Percentiles rank a stretch among this genome's conserved stretches.
These are phyloP conservation scores for Papilio elwesi DNA, from an alignment of 2,888 invertebrate species.

Conservation along the genomic window DNA sequence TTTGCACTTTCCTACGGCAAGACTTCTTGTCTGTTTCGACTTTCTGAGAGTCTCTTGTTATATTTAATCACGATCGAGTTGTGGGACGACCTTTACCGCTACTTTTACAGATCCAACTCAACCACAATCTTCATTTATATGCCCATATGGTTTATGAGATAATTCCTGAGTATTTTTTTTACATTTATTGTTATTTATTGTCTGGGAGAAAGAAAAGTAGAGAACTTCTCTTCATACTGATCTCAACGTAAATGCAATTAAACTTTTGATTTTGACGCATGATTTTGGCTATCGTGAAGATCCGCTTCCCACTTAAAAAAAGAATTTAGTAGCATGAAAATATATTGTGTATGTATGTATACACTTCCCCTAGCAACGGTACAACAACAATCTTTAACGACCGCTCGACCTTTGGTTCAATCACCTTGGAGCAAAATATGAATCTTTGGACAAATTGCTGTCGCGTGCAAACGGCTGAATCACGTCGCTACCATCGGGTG, in stretches of 20 bases:
- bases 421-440: conserved; percentile 50
- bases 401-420: conserved; percentile 60
- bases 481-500: conserved; percentile 3
- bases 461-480: conserved; percentile 22
- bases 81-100: too few relatives aligned
- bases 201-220: too few relatives aligned
- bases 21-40: too few relatives aligned
- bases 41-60: too few relatives aligned
- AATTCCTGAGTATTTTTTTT: too few relatives aligned
- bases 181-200: too few relatives aligned
- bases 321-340: not conserved
- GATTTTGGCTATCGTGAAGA: not conserved
- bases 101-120: too few relatives aligned
- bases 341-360: too few relatives aligned
- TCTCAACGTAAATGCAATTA: not conserved
- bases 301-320: not conserved
- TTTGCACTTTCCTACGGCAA: too few relatives aligned
- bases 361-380: conserved; percentile 32
- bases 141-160: too few relatives aligned
- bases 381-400: conserved; percentile 49
- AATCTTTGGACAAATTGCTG: conserved; percentile 29
- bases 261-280: not conserved
- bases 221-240: not conserved
- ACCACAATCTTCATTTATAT: too few relatives aligned
- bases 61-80: too few relatives aligned